These are phyloP conservation scores for Epicampocera succincta DNA, from an alignment of 2,888 invertebrate genomes.

Conservation along the genomic window DNA sequence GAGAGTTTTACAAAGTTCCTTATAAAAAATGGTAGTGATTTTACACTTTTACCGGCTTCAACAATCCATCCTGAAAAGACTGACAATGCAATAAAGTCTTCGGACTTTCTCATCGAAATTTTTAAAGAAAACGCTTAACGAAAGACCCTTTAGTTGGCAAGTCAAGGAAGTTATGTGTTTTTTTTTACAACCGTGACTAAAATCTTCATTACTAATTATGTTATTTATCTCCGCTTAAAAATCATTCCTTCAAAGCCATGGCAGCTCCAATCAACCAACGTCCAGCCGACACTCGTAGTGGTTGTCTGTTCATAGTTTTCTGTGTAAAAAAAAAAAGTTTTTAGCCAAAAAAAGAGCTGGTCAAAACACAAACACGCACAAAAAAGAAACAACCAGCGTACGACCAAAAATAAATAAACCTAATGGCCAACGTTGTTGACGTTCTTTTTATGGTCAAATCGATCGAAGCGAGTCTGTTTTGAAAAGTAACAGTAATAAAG, in stretches of 20 bases:
- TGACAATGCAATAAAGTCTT: too few relatives aligned
- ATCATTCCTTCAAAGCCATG: conserved; percentile 43
- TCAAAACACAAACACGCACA: conserved; percentile 8
- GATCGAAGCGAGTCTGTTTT: conserved; percentile 60
- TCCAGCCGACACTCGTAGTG: background rate
- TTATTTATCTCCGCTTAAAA: background rate
- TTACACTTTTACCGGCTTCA: too few relatives aligned
- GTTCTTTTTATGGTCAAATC: conserved; percentile 64
- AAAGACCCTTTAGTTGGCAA: too few relatives aligned
- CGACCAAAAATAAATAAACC: conserved; percentile 36
- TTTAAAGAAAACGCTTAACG: too few relatives aligned
- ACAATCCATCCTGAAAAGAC: too few relatives aligned
- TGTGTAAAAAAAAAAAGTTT: conserved; percentile 1
- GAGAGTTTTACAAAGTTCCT: too few relatives aligned
- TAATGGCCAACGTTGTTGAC: conserved; percentile 45
- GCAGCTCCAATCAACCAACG: too few relatives aligned
- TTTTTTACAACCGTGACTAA: too few relatives aligned
- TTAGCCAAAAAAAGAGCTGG: conserved; percentile 28
- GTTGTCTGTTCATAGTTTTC: conserved; percentile 28
- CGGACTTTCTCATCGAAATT: too few relatives aligned
- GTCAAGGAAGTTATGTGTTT: too few relatives aligned
- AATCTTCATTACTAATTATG: too few relatives aligned
- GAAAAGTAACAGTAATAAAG: conserved; percentile 52
- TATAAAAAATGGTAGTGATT: too few relatives aligned
- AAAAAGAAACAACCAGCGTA: conserved; percentile 31